Percentiles rank a stretch among this genome's conserved stretches.
Evolutionary conservation across 2,113 vertebrate species (phyloP).

Genomic region (Hylia prasina): DNA sequence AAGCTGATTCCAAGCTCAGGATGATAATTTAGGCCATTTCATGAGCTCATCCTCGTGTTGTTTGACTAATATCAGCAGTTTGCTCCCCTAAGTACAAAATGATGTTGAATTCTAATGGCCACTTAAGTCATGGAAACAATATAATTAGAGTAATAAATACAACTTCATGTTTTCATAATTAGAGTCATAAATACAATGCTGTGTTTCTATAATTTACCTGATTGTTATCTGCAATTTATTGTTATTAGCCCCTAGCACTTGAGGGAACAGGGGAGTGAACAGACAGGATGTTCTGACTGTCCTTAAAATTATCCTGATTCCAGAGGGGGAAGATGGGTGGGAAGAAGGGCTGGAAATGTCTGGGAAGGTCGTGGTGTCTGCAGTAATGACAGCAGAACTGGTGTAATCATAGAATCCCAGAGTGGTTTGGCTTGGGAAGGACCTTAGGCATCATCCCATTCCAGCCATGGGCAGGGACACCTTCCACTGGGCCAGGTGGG

Average conservation of each 20-base stretch:
- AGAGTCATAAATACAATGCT: neutral
- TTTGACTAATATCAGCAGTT: neutral
- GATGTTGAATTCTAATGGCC: neutral
- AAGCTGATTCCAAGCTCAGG: neutral
- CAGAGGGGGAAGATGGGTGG: neutral
- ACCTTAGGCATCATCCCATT: neutral
- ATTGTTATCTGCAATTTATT: neutral
- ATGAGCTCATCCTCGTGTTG: neutral
- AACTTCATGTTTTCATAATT: slow-evolving; percentile 17
- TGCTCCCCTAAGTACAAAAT: neutral
- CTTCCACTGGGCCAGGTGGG: neutral
- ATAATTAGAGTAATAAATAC: slow-evolving; percentile 38
- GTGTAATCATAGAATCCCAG: neutral
- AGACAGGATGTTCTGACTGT: neutral
- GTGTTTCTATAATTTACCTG: neutral
- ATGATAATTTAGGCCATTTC: neutral
- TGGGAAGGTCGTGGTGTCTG: neutral
- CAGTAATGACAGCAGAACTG: neutral
- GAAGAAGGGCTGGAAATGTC: neutral
- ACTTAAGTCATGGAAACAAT: neutral
- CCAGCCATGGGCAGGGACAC: neutral
- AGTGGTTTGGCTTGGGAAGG: neutral
- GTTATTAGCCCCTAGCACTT: neutral
- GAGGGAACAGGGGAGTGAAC: neutral
- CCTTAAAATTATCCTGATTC: neutral